A percentile compares a stretch with the other conserved stretches of the same genome.
Conservation (phyloP, 2,888 invertebrate genomes). For the Tuberolachnus salignus region DNA sequence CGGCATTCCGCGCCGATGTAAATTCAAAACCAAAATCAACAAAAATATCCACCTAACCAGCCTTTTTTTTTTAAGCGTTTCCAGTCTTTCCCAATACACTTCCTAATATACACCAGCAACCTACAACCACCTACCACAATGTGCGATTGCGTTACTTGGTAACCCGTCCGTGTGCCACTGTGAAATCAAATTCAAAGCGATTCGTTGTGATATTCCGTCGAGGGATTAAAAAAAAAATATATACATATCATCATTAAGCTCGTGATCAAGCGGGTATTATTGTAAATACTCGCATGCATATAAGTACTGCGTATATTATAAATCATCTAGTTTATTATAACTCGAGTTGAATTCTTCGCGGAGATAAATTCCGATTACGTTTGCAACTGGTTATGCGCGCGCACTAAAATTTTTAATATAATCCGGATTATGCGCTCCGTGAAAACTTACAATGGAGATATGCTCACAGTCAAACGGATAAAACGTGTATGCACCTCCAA, state of each 20-base stretch:
- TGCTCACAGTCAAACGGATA: background rate
- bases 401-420: slow-evolving; percentile 1
- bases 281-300: too few species aligned
- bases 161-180: too few species aligned
- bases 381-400: slow-evolving; percentile 6
- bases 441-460: background rate
- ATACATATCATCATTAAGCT: background rate
- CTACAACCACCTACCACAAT: too few species aligned
- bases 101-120: too few species aligned
- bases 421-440: slow-evolving; percentile 12
- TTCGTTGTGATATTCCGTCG: background rate
- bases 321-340: slow-evolving; percentile 15
- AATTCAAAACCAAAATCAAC: too few species aligned
- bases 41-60: too few species aligned
- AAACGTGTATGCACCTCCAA: background rate
- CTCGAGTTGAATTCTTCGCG: background rate
- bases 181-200: too few species aligned
- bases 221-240: background rate
- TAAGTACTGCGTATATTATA: background rate
- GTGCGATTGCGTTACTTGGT: too few species aligned
- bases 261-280: background rate
- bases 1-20: too few species aligned
- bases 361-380: slow-evolving; percentile 23
- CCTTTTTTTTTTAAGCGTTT: too few species aligned
- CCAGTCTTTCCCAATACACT: too few species aligned